phyloP scores from a whole-genome alignment of 2,888 invertebrate species.

The Scaptomyza reducta region DNA sequence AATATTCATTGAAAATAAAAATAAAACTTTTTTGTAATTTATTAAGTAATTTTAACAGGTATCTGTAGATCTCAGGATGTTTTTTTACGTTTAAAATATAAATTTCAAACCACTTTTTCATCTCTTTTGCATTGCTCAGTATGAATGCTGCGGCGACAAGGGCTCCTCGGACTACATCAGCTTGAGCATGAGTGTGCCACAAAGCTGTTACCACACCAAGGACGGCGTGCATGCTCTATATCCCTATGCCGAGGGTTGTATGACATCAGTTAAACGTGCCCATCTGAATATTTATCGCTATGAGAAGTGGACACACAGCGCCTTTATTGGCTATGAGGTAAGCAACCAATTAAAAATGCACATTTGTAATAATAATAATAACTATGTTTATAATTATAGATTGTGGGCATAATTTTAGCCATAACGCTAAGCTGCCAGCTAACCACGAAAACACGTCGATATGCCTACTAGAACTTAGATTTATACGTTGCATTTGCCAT shows the following conservation, averaged over 20 bases:
- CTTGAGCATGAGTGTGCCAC: slow-evolving; percentile 54
- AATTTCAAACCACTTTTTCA: too few species aligned
- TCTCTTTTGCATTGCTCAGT: slow-evolving; percentile 43
- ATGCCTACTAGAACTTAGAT: slow-evolving; percentile 62
- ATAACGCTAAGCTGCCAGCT: slow-evolving; percentile 73
- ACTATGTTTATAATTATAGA: slow-evolving; percentile 44
- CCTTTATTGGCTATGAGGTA: slow-evolving; percentile 76
- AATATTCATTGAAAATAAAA: too few species aligned
- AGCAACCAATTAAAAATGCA: background rate
- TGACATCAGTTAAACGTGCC: slow-evolving; percentile 59
- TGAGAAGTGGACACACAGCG: slow-evolving; percentile 70
- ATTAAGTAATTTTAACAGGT: too few species aligned
- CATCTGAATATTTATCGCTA: slow-evolving; percentile 65
- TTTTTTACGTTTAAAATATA: too few species aligned
- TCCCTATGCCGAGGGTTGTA: slow-evolving; percentile 74
- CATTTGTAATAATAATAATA: background rate
- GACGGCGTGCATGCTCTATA: slow-evolving; percentile 51
- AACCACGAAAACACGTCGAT: slow-evolving; percentile 73
- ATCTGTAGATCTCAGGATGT: too few species aligned
- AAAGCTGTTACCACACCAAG: slow-evolving; percentile 67
- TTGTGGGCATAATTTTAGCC: slow-evolving; percentile 68
- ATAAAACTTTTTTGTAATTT: too few species aligned
- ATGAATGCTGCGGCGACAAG: slow-evolving; percentile 76
- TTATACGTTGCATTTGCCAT: slow-evolving; percentile 43
- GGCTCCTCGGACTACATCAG: slow-evolving; percentile 68